These are phyloP conservation scores for Germaria angustata DNA, from an alignment of 2,888 invertebrate genomes.

Conservation along the genomic window DNA sequence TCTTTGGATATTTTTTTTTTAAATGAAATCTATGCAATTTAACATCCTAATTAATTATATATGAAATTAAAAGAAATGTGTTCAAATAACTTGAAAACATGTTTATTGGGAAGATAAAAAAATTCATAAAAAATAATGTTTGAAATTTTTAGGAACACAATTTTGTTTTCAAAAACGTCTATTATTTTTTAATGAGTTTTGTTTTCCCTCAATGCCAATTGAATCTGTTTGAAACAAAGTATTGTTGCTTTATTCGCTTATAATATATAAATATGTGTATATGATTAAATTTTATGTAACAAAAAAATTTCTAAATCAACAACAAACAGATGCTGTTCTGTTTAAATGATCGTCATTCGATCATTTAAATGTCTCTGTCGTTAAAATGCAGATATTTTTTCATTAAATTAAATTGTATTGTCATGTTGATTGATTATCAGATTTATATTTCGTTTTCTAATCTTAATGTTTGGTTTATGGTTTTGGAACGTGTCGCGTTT, in stretches of 20 bases:
- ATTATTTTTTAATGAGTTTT: not conserved
- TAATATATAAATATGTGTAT: too few species aligned
- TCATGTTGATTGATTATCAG: constrained; percentile 46
- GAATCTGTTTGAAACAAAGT: too few species aligned
- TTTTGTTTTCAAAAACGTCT: not conserved
- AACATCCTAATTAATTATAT: constrained; percentile 47
- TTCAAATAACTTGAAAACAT: constrained; percentile 11
- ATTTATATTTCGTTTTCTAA: constrained; percentile 11
- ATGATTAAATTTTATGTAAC: too few species aligned
- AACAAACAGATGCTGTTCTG: constrained; percentile 39
- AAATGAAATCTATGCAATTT: constrained; percentile 3
- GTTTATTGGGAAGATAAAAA: not conserved
- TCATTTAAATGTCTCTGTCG: constrained; percentile 21
- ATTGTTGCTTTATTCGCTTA: too few species aligned
- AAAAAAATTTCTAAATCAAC: constrained; percentile 12
- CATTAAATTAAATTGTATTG: constrained; percentile 39
- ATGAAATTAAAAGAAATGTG: not conserved
- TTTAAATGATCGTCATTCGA: constrained; percentile 31
- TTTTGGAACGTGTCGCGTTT: constrained; percentile 29
- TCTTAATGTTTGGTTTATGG: constrained; percentile 22
- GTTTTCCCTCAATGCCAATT: too few species aligned
- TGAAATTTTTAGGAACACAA: not conserved
- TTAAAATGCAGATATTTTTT: constrained; percentile 13
- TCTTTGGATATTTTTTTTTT: not conserved
- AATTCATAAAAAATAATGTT: not conserved